phyloP scores from a whole-genome alignment of 2,113 vertebrate genomes.

The Rhea pennata region DNA sequence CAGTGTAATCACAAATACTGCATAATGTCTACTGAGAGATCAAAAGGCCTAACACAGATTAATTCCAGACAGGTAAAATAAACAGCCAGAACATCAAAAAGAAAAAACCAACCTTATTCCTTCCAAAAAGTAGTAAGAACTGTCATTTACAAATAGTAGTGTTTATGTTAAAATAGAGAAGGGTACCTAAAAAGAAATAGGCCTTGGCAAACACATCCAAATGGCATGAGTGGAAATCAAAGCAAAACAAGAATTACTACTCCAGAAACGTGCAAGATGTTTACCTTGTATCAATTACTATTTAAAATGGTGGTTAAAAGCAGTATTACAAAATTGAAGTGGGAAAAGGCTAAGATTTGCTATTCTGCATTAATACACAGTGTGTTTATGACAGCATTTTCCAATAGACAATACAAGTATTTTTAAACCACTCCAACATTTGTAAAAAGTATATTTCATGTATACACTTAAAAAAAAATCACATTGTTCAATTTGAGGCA shows the following conservation, averaged over 20 bases:
- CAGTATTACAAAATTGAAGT: constrained; percentile 55
- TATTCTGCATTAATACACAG: constrained; percentile 64
- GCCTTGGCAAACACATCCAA: constrained; percentile 70
- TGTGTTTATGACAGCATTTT: constrained; percentile 61
- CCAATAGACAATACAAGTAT: constrained; percentile 64
- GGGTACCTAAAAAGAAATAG: constrained; percentile 65
- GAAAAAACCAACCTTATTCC: constrained; percentile 59
- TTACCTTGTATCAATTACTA: constrained; percentile 68
- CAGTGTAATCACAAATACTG: constrained; percentile 64
- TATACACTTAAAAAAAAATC: constrained; percentile 60
- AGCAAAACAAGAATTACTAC: constrained; percentile 70
- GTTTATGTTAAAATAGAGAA: constrained; percentile 71
- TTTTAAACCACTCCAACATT: constrained; percentile 61
- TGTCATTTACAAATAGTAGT: constrained; percentile 71
- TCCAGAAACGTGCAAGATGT: constrained; percentile 76
- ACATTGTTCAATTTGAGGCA: constrained; percentile 70
- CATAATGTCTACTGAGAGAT: constrained; percentile 42
- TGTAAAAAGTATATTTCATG: constrained; percentile 70
- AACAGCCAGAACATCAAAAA: constrained; percentile 63
- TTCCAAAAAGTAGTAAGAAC: constrained; percentile 66
- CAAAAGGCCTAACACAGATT: constrained; percentile 55
- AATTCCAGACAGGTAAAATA: constrained; percentile 67
- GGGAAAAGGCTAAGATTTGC: constrained; percentile 50
- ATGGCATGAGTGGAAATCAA: constrained; percentile 64
- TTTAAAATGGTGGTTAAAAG: constrained; percentile 63